Base-by-base conservation (phyloP, 2,888 invertebrate genomes). In the Lithophane socia region DNA sequence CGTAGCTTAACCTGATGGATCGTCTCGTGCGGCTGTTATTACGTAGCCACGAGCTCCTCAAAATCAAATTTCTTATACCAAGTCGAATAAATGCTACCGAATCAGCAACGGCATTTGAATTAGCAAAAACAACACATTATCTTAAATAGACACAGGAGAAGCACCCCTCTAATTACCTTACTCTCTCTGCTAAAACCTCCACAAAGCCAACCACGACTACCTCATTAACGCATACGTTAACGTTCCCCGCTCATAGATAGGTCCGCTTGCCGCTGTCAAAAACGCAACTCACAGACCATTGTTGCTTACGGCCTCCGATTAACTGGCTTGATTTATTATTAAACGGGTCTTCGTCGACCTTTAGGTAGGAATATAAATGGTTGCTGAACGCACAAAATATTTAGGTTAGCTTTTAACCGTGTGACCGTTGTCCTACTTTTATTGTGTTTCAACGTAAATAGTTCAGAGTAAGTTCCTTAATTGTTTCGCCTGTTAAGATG, bases 311-410 rank as follows among this genome's bases (percentile, higher is more conserved):
- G 74, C 85, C 88, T 75, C 85, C 90, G 90, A 91, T 93, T 92
- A 92, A 87, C 90, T 85, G 80, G 79, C 86, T 86, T 92, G 89
- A 93, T 94, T 93, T 92, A 94, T 94, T 94, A 94, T 94, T 93
- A 92, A 94, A 89, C 86, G 86, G 83, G 89, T 90, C 90, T 92
- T 91, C 88, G 91, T 90, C 86, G 90, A 92, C 93, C 92, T 93
- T 92, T 80, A 24, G 24, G 52, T 58, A 21, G 37, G n/a, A 92
- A 89, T 54, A 54, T 37, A 42, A 54, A 56, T 88, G 86, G 88
- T 85, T 88, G 90, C 88, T 91, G 90, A 90, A 88, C 88, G 88
- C 83, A 87, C 89, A 90, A 90, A 93, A 92, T 93, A 93, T 93
- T 92, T 91, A 92, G 87, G 90, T 88, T 85, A 83, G 82, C 88